These are phyloP conservation scores for Acanthiza pusilla DNA, from an alignment of 2,797 vertebrate genomes.

Conservation along the genomic window DNA sequence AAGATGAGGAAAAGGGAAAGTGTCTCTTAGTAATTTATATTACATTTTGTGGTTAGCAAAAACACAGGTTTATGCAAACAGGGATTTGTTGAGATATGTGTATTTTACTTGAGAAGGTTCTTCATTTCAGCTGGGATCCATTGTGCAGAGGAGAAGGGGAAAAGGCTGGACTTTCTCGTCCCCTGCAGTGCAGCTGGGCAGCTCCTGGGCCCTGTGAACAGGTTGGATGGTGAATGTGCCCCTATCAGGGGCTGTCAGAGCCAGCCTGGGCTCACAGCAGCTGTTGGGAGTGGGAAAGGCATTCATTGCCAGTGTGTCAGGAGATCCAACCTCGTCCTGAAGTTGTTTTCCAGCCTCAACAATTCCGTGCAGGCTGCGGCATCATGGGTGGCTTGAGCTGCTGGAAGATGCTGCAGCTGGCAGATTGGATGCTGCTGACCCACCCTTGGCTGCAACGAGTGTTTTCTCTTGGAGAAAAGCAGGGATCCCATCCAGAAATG, in stretches of 20 bases:
- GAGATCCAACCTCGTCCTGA: background rate
- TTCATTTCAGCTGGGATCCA: background rate
- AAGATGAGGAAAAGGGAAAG: background rate
- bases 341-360: background rate
- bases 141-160: accelerated
- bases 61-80: background rate
- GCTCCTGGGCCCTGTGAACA: background rate
- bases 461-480: background rate
- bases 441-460: accelerated
- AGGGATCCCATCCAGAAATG: background rate
- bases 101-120: background rate
- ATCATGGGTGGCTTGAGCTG: background rate
- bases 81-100: background rate
- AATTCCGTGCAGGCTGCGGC: background rate
- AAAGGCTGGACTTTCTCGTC: background rate
- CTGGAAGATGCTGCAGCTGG: background rate
- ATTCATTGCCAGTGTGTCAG: background rate
- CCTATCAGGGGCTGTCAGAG: accelerated
- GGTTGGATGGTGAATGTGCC: accelerated
- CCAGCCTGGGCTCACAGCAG: background rate
- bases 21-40: background rate
- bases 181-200: background rate
- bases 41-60: background rate
- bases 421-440: background rate
- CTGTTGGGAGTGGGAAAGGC: background rate